Evolutionary conservation across 2,888 invertebrate genomes (phyloP), one percentile per base, ranked within the genome.

Genomic region (Mechanitis mazaeus): DNA sequence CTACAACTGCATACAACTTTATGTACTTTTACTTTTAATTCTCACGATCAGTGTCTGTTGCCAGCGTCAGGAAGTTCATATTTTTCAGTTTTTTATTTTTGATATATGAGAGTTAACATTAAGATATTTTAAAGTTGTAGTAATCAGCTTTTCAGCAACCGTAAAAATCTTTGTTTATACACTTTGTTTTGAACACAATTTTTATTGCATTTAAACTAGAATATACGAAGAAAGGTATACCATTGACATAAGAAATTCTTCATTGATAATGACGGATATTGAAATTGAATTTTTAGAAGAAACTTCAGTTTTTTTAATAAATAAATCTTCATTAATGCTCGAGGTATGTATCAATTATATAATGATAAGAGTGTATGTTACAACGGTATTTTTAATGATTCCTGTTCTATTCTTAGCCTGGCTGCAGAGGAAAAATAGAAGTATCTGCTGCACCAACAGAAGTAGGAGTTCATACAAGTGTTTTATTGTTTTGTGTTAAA

Each of bases 241-340:
- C 9, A 88, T 93, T 3, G 83, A 88, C 64, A 79, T 93, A 45
- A 85, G 81, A 68, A 93, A 93, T 75, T 79, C 86, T 46, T 92
- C 93, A 0, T 75, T 85, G 1, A 83, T 93, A 59, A 78, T 83
- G 2, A 90, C 91, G 20, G 80, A 90, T 58, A 78, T 92, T 54
- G 75, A 73, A 7, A 85, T 92, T 38, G 84, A 83, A 61, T 85
- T 92, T 66, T 69, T 82, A 54, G 82, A 85, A 62, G 82, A 85
- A 1, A 85, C 82, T 2, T 72, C 78, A 5, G 78, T 83, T n/a
- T 93, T 92, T 74, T 70, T 80, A 65, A 78, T 91, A 50, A 77
- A 90, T 45, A 86, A 90, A 63, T 76, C 71, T 1, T 77, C 73
- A 63, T 76, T 88, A 54, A 71, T 64, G 60, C 73, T 90, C 53